Evolutionary conservation across 2,113 vertebrate genomes (phyloP), one percentile per base, ranked within the genome.

Genomic region (Isurus oxyrinchus): DNA sequence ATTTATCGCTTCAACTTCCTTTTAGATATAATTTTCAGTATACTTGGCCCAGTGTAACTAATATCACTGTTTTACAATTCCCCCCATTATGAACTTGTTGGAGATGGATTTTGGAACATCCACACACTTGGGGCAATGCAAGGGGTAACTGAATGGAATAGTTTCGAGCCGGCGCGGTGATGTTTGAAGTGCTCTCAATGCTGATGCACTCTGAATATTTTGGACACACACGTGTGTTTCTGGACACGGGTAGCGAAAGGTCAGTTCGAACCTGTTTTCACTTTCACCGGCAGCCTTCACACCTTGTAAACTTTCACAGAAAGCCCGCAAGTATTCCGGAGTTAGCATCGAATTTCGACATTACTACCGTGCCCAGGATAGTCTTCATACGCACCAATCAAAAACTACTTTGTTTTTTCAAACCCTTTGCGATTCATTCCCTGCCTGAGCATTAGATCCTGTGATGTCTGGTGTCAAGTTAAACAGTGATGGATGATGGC

Each of bases 401-500:
- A 53, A 49, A 88, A 88, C 44, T 25, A 49, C 23, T 88, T 90
- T 2, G 21, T 67, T 61, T n/a, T 91, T 96, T 61, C 5, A 96
- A 84, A 79, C 57, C 79, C 95, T 67, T 31, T 69, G 57, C 96
- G 19, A 96, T 79, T 76, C 0, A 76, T 97, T 96, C 97, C 72
- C 97, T 40, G 88, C 96, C 94, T 94, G 97, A 96, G 97, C 98
- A 97, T 98, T 98, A 98, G 97, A 96, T 96, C 97, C 97, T 97
- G 84, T 96, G 97, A 97, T 98, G 97, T 97, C 97, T 96, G 97
- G 98, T 99, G 98, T 99, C 98, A 98, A 98, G 98, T 99, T 99
- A 98, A 96, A 96, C 97, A 88, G 97, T 99, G 98, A 99, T 98
- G 98, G 98, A 99, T 98, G 96, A 97, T 59, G 98, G 98, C 98